Evolutionary conservation across 37 sponge, comb jelly and placozoan species (phyloP), one percentile per base, ranked within the genome.

Genomic region (Agelas oroides): DNA sequence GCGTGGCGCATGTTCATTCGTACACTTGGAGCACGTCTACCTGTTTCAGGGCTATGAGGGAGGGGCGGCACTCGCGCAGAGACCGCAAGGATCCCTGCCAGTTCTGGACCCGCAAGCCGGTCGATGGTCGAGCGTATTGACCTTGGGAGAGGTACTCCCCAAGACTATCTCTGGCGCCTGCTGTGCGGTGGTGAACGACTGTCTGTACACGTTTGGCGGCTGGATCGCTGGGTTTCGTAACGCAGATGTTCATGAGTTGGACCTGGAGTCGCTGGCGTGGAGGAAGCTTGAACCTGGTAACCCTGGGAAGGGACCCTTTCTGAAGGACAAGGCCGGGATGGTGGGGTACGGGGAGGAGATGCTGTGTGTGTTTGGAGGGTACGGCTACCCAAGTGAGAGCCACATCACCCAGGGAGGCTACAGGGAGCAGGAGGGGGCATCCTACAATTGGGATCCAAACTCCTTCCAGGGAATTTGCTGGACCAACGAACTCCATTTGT

Each of bases 401-500:
- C 73, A 34, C 20, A 1, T 28, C 2, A n/a, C 24, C 12, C 31
- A 27, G 61, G 66, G 32, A 25, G 69, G 73, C 25, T 32, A 64
- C 25, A 59, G 60, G n/a, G 63, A 20, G 3, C 75, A 84, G 75
- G 25, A 18, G 64, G 75, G 84, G 1, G 83, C 83, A 20, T 14
- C 19, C 18, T 82, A 81, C 56, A 52, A 36, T 33, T 70, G 71
- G 78, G 82, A 79, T 53, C 28, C 17, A 1, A 59, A 21, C 53
- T 31, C 34, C 55, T 24, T 36, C 19, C 18, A 53, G 39, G 70
- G 16, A 0, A 57, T 82, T 3, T 69, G 85, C 24, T 92, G 93
- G 93, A 92, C 93, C 17, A 92, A 92, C 80, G 93, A 92, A 41
- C 63, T 92, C 5, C 93, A 92, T 60, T 32, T 87, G 0, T 87